Base-by-base conservation (phyloP, 2,888 invertebrate genomes). In the Pachymerium ferrugineum region DNA sequence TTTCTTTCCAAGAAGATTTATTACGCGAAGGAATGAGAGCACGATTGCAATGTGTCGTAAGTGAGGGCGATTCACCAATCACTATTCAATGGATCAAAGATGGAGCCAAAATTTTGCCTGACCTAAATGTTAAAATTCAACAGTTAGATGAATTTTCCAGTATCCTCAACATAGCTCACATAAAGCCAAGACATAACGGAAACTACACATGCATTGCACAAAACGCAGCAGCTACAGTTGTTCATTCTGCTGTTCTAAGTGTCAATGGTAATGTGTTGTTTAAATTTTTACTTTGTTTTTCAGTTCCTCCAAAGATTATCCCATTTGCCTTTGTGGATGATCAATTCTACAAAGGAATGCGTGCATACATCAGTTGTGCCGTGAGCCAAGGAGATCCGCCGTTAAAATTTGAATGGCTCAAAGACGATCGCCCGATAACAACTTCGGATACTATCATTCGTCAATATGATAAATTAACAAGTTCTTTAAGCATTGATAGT, bases 361-460 rank as follows among this genome's bases (percentile, higher is more conserved):
- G 77, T 67, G 76, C 77, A 3, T 74, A 77, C 31, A 75, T 77
- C 12, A 75, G 75, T 68, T 74, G 74, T 29, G 38, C 42, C 16
- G 74, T 74, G 16, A 73, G 74, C 28, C 70, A 22, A 8, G 74
- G 82, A 5, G 82, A 82, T 76, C 78, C 80, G 38, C 82, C 82
- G 19, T 78, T 82, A 35, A 77, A 76, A 54, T 79, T 83, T 42
- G 76, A 77, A 30, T 83, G 82, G 82, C 78, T 79, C 35, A 81
- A 81, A 75, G 81, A 82, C 76, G 81, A 80, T 3, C 19, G 28
- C 8, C 74, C 78, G 16, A 76, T 77, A 4, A 79, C 82, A 62
- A 79, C 80, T 0, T 71, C 35, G 35, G 35, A 16, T 12, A 28
- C 35, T 2, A 42, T 22, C 25, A 14, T 69, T 10, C 77, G 81